Conservation (phyloP, 2,113 vertebrate genomes). For the Gallinago media region DNA sequence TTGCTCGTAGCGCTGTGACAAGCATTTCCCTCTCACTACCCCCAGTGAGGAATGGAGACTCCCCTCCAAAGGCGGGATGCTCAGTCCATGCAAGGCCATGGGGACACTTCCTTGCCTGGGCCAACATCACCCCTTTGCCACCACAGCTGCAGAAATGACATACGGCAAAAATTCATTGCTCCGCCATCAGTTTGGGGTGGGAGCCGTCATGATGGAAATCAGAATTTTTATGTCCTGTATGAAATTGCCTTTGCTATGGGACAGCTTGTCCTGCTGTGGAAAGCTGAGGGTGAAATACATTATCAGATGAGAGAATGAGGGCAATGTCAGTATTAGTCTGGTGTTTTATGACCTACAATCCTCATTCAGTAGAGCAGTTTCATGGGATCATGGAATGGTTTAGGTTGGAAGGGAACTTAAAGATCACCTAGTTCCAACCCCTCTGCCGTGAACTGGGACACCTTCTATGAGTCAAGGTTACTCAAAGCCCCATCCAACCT, state of each 20-base stretch:
- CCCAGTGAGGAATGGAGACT: not conserved
- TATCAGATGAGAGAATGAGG: not conserved
- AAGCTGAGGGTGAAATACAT: not conserved
- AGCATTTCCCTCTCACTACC: not conserved
- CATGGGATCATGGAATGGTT: not conserved
- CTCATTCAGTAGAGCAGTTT: not conserved
- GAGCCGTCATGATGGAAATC: not conserved
- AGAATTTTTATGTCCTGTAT: not conserved
- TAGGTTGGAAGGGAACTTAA: not conserved
- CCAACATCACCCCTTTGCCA: not conserved
- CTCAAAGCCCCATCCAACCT: not conserved
- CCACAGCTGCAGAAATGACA: not conserved
- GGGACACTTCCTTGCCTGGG: not conserved
- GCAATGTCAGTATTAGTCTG: not conserved
- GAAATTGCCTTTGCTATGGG: not conserved
- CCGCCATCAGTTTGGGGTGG: not conserved
- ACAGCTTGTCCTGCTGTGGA: not conserved
- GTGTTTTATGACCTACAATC: not conserved
- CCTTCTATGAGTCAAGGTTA: not conserved
- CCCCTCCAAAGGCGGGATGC: not conserved
- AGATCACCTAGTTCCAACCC: not conserved
- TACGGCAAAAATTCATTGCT: not conserved
- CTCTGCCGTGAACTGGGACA: not conserved
- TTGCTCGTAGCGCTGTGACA: not conserved
- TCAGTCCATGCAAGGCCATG: accelerated